Conservation (phyloP, 2,113 vertebrate species). For the Entelurus aequoreus region DNA sequence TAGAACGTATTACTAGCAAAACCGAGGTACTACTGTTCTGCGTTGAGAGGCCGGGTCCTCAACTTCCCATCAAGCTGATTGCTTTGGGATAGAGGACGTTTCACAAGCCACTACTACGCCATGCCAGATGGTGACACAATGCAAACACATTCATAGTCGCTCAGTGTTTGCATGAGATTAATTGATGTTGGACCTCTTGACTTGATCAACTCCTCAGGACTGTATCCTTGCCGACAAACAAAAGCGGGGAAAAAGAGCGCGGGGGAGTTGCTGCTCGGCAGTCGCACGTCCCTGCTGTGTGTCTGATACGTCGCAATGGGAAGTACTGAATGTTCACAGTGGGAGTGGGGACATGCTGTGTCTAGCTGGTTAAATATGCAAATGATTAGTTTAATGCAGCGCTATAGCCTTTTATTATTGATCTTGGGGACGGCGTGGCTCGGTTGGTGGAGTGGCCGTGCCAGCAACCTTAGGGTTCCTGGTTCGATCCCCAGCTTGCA, state of each 20-base stretch:
- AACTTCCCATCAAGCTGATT: constrained; percentile 1
- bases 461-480: too few relatives aligned
- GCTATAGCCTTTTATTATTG: too few relatives aligned
- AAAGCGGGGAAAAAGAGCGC: constrained; percentile 12
- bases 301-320: constrained; percentile 23
- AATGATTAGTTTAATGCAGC: constrained; percentile 65
- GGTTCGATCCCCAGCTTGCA: too few relatives aligned
- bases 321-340: neutral
- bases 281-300: constrained; percentile 33
- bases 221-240: constrained; percentile 44
- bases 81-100: constrained; percentile 20
- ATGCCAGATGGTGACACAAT: constrained; percentile 30
- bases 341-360: neutral
- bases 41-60: neutral
- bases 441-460: too few relatives aligned
- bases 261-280: constrained; percentile 29
- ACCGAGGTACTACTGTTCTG: neutral
- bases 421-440: too few relatives aligned
- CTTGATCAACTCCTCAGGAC: constrained; percentile 48
- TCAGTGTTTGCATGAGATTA: constrained; percentile 29
- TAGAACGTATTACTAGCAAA: too few relatives aligned
- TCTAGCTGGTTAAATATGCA: constrained; percentile 56
- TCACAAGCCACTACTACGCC: constrained; percentile 26
- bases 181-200: constrained; percentile 49
- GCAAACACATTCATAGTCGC: constrained; percentile 19